Evolutionary conservation across 2,888 invertebrate genomes (phyloP), one percentile per base, ranked within the genome.

Genomic region (Drosophila falleni): DNA sequence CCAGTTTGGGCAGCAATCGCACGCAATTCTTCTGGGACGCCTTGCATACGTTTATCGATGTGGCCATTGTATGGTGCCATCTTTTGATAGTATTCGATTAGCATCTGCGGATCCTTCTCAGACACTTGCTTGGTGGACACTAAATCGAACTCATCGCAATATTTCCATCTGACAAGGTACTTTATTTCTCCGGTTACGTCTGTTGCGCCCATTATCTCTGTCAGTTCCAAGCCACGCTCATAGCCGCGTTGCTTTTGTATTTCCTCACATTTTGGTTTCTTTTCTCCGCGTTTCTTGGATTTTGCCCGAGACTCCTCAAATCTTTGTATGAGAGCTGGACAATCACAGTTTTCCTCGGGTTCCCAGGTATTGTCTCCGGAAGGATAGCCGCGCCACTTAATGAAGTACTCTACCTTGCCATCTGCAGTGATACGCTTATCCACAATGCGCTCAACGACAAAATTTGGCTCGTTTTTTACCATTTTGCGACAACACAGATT

Each of bases 341-440:
- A 98, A 83, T 98, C 97, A 5, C 98, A 94, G 89, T 98, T 97
- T 81, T 97, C 97, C 89, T 97, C 97, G 0, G 98, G 98, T 89
- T 98, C 98, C 98, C 98, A 98, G 0, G 98, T 98, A 88, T 98
- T 98, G 81, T 98, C 98, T 8, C 95, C 95, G 90, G 94, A 95
- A 15, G 95, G 95, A 90, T 97, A 97, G 3, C 97, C 96, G 86
- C 96, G 95, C 96, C 96, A 96, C 91, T 96, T 96, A 13, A 96
- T 92, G 65, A 93, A 95, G 84, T 96, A 96, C 89, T 96, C 96
- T 2, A 96, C 95, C 91, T 94, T 96, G 0, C 96, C 96, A 83
- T 95, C 95, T 70, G 95, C 11, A 94, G 94, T 92, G 23, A 92
- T 94, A 78, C 98, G 94, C 79, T 96, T 95, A 90, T 98, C 97